phyloP scores from a whole-genome alignment of 2,888 invertebrate genomes.

The Orgyia antiqua region DNA sequence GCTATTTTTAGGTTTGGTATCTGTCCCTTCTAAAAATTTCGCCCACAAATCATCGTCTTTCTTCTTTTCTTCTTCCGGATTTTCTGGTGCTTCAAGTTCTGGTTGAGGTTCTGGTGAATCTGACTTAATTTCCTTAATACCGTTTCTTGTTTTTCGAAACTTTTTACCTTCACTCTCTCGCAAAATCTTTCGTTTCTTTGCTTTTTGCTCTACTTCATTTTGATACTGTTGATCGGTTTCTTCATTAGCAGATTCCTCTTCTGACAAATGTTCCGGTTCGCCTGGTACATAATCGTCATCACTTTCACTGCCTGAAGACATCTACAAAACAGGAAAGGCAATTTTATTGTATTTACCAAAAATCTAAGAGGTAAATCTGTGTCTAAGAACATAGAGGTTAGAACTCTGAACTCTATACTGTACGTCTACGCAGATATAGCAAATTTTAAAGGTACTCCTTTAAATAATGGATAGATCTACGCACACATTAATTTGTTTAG shows the following conservation, averaged over 20 bases:
- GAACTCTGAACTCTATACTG: too few species aligned
- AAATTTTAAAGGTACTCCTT: too few species aligned
- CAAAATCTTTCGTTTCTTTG: slow-evolving; percentile 50
- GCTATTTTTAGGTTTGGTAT: slow-evolving; percentile 50
- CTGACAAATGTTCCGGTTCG: slow-evolving; percentile 80
- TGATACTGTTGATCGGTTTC: slow-evolving; percentile 78
- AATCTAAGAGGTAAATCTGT: too few species aligned
- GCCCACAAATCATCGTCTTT: slow-evolving; percentile 88
- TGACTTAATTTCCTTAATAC: slow-evolving; percentile 36
- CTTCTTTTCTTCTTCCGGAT: slow-evolving; percentile 83
- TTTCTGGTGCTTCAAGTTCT: slow-evolving; percentile 36
- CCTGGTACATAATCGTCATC: slow-evolving; percentile 88
- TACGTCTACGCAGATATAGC: too few species aligned
- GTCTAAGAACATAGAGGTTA: too few species aligned
- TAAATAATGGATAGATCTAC: too few species aligned
- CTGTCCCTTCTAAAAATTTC: slow-evolving; percentile 85
- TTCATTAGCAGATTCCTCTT: slow-evolving; percentile 81
- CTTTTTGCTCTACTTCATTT: slow-evolving; percentile 57
- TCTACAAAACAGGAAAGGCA: slow-evolving; percentile 49
- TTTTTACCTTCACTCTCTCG: slow-evolving; percentile 38
- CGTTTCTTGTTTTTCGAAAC: slow-evolving; percentile 40
- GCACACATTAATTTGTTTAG: too few species aligned
- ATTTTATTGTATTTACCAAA: background rate
- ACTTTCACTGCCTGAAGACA: slow-evolving; percentile 85
- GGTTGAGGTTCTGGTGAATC: slow-evolving; percentile 25